Base-by-base conservation (phyloP, 37 sponge, comb jelly and placozoan genomes). In the Tethya wilhelma region DNA sequence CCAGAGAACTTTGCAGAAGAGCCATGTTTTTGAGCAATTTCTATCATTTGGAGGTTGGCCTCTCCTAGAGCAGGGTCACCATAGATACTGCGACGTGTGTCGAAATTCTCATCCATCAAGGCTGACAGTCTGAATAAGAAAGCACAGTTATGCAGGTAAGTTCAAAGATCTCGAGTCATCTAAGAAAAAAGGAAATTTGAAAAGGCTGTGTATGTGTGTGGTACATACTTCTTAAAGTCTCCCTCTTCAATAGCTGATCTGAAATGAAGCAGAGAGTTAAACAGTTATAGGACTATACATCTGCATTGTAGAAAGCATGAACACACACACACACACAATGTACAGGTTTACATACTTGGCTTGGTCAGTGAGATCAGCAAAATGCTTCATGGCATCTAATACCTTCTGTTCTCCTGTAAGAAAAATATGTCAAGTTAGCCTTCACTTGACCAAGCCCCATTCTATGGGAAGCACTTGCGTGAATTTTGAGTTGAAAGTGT, bases 1-100 rank as follows among this genome's bases (percentile, higher is more conserved):
- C 95, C 95, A 62, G 89, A 67, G 44, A 94, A 94, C 89, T 94
- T 94, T 57, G 74, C 92, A 38, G 89, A 43, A 28, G 95, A 94
- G 30, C 95, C 95, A 70, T 94, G 82, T 86, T 84, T 87, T 33
- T 79, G 56, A 43, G 92, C 95, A 1, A 94, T 90, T 9, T 79
- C 75, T 0, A 94, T 59, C 91, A 94, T 88, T 31, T 79, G 57
- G 23, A 94, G 73, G 43, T 94, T 94, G 30, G 67, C 63, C n/a
- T 75, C 77, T 30, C 95, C 95, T 26, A 94, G 67, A 19, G 74
- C 92, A 3, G 67, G 46, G 26, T 90, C 89, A 8, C 92, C 89
- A 46, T 94, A 94, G 34, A 94, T 77, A 26, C 26, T 6, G 2
- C 55, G 71, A 73, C 95, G 56, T 45, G 79, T 71, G 77, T 90